Percentiles rank a stretch among this genome's conserved stretches.
These are phyloP conservation scores for Caenorhabditis doughertyi DNA, from an alignment of 2,888 invertebrate species.

Conservation along the genomic window DNA sequence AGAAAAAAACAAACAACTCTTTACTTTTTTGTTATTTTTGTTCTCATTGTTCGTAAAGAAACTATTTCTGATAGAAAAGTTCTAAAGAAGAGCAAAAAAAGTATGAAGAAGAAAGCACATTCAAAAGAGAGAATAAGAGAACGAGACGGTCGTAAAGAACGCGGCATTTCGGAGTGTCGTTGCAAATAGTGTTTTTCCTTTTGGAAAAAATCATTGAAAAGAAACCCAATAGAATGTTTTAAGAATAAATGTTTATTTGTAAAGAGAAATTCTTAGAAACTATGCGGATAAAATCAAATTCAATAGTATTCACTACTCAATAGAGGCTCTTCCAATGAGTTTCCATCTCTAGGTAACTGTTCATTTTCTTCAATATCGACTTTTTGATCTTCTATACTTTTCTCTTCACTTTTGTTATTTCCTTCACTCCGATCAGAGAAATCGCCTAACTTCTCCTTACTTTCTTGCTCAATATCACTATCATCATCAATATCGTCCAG, in stretches of 20 bases:
- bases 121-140: conserved; percentile 1
- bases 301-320: conserved; percentile 13
- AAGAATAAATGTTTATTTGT: too few species aligned
- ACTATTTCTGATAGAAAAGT: too few species aligned
- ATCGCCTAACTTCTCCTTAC: not conserved
- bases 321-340: conserved; percentile 7
- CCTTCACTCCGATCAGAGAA: not conserved
- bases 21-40: too few species aligned
- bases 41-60: too few species aligned
- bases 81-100: too few species aligned
- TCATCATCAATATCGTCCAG: conserved; percentile 2
- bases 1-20: too few species aligned
- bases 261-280: too few species aligned
- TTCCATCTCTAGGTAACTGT: not conserved
- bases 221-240: too few species aligned
- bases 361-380: not conserved
- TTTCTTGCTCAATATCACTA: not conserved
- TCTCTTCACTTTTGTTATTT: not conserved
- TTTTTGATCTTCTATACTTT: conserved; percentile 14
- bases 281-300: not conserved
- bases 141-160: not conserved
- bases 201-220: too few species aligned
- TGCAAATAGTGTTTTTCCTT: not conserved
- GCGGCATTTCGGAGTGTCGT: not conserved
- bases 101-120: too few species aligned